Percentiles rank a stretch among this genome's conserved stretches.
phyloP scores from a whole-genome alignment of 2,888 invertebrate genomes.

The Ochropleura leucogaster region DNA sequence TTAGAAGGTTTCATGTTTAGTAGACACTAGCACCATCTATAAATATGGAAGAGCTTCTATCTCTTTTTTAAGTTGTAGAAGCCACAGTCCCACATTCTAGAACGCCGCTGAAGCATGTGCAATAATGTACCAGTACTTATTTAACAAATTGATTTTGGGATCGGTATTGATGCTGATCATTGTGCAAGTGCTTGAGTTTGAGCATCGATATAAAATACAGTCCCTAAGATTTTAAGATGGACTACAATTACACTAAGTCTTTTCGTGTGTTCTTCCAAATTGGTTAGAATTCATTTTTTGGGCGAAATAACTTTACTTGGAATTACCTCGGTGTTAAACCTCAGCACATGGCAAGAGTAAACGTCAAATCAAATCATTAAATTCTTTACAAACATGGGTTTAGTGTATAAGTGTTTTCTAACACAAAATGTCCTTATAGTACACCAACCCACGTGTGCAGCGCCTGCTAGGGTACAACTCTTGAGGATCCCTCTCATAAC shows the following conservation, averaged over 20 bases:
- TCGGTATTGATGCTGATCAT: background rate
- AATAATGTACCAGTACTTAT: background rate
- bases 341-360: background rate
- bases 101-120: too few species aligned
- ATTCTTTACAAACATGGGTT: too few species aligned
- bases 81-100: background rate
- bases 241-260: background rate
- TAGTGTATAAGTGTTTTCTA: too few species aligned
- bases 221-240: background rate
- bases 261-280: background rate
- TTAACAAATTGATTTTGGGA: background rate
- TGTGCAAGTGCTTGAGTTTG: background rate
- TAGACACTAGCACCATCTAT: constrained; percentile 15
- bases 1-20: background rate
- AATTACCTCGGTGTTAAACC: background rate
- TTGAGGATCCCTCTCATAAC: background rate
- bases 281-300: background rate
- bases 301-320: background rate
- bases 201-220: background rate
- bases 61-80: background rate
- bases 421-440: background rate
- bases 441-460: background rate
- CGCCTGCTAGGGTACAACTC: background rate
- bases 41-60: background rate
- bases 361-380: too few species aligned